These are phyloP conservation scores for Bimastos eiseni DNA, from an alignment of 2,888 invertebrate genomes.

Conservation along the genomic window DNA sequence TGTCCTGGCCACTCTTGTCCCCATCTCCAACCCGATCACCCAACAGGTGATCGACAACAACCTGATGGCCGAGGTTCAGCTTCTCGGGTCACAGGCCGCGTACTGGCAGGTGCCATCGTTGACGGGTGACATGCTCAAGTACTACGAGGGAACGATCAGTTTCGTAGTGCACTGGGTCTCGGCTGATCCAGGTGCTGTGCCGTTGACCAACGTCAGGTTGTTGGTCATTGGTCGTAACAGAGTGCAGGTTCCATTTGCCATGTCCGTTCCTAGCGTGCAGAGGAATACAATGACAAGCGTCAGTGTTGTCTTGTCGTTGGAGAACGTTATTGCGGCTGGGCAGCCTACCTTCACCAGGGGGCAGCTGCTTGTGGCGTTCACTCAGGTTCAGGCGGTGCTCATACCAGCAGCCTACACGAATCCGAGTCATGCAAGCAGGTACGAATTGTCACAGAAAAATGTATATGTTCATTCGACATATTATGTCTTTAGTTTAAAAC, in stretches of 20 bases:
- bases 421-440: neutral
- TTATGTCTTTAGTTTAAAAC: neutral
- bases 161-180: conserved; percentile 35
- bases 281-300: conserved; percentile 21
- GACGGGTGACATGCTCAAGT: conserved; percentile 41
- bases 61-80: conserved; percentile 30
- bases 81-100: conserved; percentile 26
- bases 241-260: conserved; percentile 20
- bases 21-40: neutral
- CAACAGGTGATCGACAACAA: conserved; percentile 21
- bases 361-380: conserved; percentile 42
- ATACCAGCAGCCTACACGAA: conserved; percentile 26
- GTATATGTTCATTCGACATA: neutral
- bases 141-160: conserved; percentile 41
- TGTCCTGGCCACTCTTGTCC: neutral
- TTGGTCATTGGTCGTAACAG: conserved; percentile 33
- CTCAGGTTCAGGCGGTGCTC: conserved; percentile 40
- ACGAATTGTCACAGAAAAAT: neutral
- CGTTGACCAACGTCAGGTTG: conserved; percentile 28
- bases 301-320: conserved; percentile 32
- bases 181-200: conserved; percentile 22
- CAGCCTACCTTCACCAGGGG: conserved; percentile 34
- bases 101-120: conserved; percentile 38
- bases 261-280: conserved; percentile 28
- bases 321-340: conserved; percentile 17